phyloP scores from a whole-genome alignment of 2,113 vertebrate species.

The Cnemophilus loriae region DNA sequence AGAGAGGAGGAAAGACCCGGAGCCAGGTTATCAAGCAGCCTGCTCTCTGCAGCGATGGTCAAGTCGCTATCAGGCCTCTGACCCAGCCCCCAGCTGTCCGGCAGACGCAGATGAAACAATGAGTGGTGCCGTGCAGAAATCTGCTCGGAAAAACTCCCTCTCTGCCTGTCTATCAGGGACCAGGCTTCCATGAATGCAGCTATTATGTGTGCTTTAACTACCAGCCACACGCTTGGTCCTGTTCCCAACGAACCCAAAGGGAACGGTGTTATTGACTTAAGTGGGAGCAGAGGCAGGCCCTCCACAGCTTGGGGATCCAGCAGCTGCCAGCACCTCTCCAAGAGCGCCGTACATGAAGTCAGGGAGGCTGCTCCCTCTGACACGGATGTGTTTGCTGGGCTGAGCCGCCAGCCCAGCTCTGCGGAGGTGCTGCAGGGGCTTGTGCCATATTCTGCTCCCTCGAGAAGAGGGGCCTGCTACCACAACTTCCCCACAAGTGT shows the following conservation, averaged over 20 bases:
- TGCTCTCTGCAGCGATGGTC: background rate
- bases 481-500: background rate
- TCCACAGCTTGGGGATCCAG: background rate
- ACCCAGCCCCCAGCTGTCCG: background rate
- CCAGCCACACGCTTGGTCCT: background rate
- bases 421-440: background rate
- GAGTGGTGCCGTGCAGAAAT: background rate
- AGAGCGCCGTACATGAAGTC: background rate
- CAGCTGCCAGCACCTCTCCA: background rate
- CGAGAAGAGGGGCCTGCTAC: background rate
- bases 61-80: background rate
- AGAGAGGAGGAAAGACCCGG: background rate
- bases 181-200: conserved; percentile 1
- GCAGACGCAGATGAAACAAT: background rate
- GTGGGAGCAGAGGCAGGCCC: background rate
- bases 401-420: background rate
- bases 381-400: background rate
- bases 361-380: background rate
- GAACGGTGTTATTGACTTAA: background rate
- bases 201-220: background rate
- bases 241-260: background rate
- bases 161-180: background rate
- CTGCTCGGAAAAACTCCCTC: background rate
- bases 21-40: background rate
- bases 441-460: background rate